These are phyloP conservation scores for Macrotis lagotis DNA, from an alignment of 2,113 vertebrate species.

Conservation along the genomic window DNA sequence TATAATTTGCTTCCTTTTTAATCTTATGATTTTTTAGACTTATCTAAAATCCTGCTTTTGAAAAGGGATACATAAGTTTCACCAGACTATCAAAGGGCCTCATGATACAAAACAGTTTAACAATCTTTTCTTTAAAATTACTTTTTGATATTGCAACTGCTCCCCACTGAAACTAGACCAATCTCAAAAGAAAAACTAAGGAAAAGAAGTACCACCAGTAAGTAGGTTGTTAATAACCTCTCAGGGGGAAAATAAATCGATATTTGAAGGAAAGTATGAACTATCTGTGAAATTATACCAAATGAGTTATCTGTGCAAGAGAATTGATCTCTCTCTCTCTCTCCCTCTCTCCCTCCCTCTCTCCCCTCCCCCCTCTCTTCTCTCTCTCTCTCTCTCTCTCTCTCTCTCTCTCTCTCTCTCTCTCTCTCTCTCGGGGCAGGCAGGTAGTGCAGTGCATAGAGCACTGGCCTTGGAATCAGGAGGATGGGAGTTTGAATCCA, in stretches of 20 bases:
- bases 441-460: too few relatives aligned
- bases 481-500: too few relatives aligned
- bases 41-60: neutral
- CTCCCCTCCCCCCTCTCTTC: too few relatives aligned
- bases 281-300: neutral
- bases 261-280: neutral
- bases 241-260: neutral
- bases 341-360: neutral
- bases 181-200: neutral
- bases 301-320: neutral
- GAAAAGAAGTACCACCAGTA: neutral
- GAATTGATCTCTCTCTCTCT: neutral
- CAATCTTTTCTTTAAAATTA: neutral
- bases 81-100: neutral
- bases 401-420: too few relatives aligned
- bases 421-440: neutral
- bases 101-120: neutral
- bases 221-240: neutral
- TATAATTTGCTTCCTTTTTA: neutral
- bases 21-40: neutral
- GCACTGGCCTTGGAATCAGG: too few relatives aligned
- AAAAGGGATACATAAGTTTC: neutral
- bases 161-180: neutral
- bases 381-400: too few relatives aligned
- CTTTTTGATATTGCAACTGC: neutral